Evolutionary conservation across 2,888 invertebrate species (phyloP), one percentile per base, ranked within the genome.

Genomic region (Halictus ligatus): DNA sequence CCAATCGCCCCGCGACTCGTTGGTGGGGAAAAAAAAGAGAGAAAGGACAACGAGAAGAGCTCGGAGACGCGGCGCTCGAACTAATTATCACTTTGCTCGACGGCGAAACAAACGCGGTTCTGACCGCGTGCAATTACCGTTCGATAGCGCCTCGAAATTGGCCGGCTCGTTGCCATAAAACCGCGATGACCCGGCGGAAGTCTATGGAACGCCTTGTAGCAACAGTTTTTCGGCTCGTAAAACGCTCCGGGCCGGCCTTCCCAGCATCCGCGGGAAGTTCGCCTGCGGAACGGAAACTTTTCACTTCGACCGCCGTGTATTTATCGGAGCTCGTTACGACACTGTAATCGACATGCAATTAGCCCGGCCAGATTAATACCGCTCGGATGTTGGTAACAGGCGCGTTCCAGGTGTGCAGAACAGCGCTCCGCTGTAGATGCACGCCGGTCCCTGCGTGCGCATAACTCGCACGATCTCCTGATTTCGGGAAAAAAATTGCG

Each of bases 291-390:
- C 84, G 82, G 80, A 79, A 90, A 89, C 88, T 89, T 89, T 89
- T 88, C 88, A 83, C 86, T 87, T 82, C 88, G 88, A 89, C 88
- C 86, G 69, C 81, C 86, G 84, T 67, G 88, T 87, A 88, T 90
- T 90, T 90, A 90, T 91, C 89, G 91, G 29, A 78, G 71, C 88
- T 89, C 86, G 87, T 91, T 91, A 87, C 91, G 91, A 91, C 87
- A 85, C 89, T 90, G 91, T 89, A 90, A 90, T 91, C 91, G 91
- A 90, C 90, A 87, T 88, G 91, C 89, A 87, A 90, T 90, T 90
- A 90, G 86, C 88, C 18, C 84, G 84, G 78, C 78, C 78, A 83
- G 87, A 90, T 90, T 90, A 91, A 90, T 90, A 91, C 80, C 87
- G 83, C 76, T 87, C 85, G 86, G 87, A 89, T 85, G 83, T 72